Conservation (phyloP, 2,113 vertebrate genomes). For the Himantopus leucocephalus region DNA sequence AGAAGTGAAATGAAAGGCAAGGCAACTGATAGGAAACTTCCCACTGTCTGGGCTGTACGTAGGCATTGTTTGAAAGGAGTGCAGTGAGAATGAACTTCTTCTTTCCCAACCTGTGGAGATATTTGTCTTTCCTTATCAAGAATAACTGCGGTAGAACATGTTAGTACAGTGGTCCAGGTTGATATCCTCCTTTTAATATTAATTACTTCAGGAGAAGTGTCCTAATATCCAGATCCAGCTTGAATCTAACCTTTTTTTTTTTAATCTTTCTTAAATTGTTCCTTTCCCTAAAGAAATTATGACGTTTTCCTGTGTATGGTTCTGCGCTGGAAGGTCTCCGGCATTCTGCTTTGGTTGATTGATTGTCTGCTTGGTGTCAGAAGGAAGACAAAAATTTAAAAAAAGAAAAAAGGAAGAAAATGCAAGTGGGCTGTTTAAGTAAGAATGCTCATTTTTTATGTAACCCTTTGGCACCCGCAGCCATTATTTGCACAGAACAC, state of each 20-base stretch:
- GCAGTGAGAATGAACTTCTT: not conserved
- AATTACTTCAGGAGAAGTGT: not conserved
- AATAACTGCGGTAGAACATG: not conserved
- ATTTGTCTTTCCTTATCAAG: not conserved
- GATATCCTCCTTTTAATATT: not conserved
- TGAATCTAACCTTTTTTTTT: not conserved
- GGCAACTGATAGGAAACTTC: not conserved
- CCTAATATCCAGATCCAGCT: not conserved
- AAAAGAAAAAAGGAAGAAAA: not conserved
- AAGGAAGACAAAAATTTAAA: not conserved
- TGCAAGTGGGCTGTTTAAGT: not conserved
- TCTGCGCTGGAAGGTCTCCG: fast-evolving
- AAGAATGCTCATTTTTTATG: not conserved
- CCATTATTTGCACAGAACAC: not conserved
- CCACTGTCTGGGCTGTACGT: not conserved
- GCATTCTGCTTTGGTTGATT: not conserved
- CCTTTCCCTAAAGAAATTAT: not conserved
- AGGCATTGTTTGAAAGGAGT: not conserved
- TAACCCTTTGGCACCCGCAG: not conserved
- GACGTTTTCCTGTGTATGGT: not conserved
- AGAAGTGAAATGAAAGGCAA: not conserved
- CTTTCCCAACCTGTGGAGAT: not conserved
- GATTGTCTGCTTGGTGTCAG: not conserved
- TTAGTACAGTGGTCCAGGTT: not conserved
- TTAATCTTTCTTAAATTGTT: not conserved